Evolutionary conservation across 1,140 invertebrate species (phyloP), one percentile per base, ranked within the genome.

Genomic region (Lineus longissimus): DNA sequence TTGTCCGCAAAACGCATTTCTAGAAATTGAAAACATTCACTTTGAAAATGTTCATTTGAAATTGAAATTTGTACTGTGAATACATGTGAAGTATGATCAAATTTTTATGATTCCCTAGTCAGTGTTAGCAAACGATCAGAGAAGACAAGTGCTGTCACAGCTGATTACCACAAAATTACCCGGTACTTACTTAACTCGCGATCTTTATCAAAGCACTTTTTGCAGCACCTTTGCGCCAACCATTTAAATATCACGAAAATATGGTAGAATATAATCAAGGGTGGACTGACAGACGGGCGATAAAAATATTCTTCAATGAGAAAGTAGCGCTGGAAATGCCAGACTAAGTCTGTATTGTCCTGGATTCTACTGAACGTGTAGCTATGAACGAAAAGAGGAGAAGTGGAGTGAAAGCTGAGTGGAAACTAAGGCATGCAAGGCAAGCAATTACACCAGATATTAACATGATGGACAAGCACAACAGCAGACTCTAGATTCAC

Each of bases 231-330:
- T 36, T 36, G 33, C 33, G 15, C 33, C 4, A 36, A 36, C 33
- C 33, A 36, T 36, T 15, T 4, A 36, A 36, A 36, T 15, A 36
- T 4, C 6, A 36, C 15, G 13, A 7, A 36, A 36, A 36, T 36
- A 13, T 36, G 72, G 59, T 73, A 74, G 68, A 41, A 57, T 47
- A 67, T 19, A 63, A 47, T 60, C 62, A 55, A 43, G 25, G 81
- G 82, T 27, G 78, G 78, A 13, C 75, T 71, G 19, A 83, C 64
- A 0, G 68, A 64, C 1, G 81, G 78, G 57, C 76, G 67, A 1
- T 71, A 56, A 59, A 77, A 76, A 66, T 82, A 84, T 62, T 84
- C 81, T 27, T 71, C 55, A 59, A 81, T 72, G 54, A 71, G 57
- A 9, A 63, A 54, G 61, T 74, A 79, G 41, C 75, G 71, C 59